These are phyloP conservation scores for Phyllotreta striolata DNA, from an alignment of 2,888 invertebrate species.

Conservation along the genomic window DNA sequence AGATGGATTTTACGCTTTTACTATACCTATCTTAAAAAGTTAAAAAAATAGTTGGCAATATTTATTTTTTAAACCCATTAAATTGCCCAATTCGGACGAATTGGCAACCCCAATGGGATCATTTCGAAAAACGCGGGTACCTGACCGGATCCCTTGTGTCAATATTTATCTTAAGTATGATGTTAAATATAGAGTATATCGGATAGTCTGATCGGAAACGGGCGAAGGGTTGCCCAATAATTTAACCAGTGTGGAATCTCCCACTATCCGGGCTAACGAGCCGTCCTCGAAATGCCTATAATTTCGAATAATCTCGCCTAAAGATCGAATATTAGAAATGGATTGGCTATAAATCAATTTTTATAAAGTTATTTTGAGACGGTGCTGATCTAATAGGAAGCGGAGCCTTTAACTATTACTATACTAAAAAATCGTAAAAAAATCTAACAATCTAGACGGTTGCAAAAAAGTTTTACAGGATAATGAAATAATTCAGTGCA, in stretches of 20 bases:
- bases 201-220: conserved; percentile 35
- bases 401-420: conserved; percentile 32
- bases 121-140: conserved; percentile 31
- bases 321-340: conserved; percentile 39
- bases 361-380: conserved; percentile 37
- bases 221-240: conserved; percentile 38
- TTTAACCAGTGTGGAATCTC: conserved; percentile 38
- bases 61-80: too few species aligned
- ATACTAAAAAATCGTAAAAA: conserved; percentile 25
- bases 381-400: conserved; percentile 30
- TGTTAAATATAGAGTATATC: conserved; percentile 40
- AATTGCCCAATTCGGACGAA: too few species aligned
- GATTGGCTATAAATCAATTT: conserved; percentile 39
- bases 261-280: conserved; percentile 37
- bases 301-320: conserved; percentile 34
- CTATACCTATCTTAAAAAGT: too few species aligned
- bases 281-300: conserved; percentile 35
- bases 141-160: conserved; percentile 38
- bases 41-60: too few species aligned
- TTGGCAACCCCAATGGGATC: conserved; percentile 30
- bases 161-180: conserved; percentile 46
- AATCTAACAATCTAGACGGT: conserved; percentile 28
- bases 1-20: not conserved
- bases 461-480: conserved; percentile 22
- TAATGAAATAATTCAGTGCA: too few species aligned